Conservation (phyloP, 2,797 vertebrate genomes). For the Novumbra hubbsi region DNA sequence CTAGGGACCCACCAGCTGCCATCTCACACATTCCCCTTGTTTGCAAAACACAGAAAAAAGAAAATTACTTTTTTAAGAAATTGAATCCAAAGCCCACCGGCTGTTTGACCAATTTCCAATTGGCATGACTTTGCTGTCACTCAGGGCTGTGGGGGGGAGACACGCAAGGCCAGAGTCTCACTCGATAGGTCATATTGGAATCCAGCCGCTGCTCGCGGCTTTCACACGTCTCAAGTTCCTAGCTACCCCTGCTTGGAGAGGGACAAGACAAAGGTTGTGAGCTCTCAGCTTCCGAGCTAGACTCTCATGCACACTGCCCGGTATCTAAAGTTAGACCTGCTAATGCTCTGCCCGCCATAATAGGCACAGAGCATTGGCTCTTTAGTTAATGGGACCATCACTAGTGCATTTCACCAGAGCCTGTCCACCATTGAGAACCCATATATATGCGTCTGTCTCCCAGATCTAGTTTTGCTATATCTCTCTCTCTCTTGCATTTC, state of each 20-base stretch:
- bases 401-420: background rate
- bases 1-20: background rate
- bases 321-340: constrained; percentile 23
- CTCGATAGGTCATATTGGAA: background rate
- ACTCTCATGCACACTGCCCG: constrained; percentile 10
- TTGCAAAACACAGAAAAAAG: background rate
- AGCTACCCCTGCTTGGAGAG: background rate
- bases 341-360: constrained; percentile 9
- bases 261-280: background rate
- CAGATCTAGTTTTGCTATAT: background rate
- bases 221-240: background rate
- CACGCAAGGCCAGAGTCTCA: background rate
- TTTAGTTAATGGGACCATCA: background rate
- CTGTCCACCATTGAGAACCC: background rate
- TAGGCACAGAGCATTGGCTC: background rate
- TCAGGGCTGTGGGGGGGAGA: background rate
- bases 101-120: background rate
- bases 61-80: background rate
- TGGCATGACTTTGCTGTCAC: background rate
- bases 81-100: background rate
- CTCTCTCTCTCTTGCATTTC: background rate
- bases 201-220: background rate
- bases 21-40: background rate
- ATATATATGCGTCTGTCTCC: constrained; percentile 3
- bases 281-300: background rate